phyloP scores from a whole-genome alignment of 2,797 vertebrate genomes.

The Mormyrus hasselquistii region DNA sequence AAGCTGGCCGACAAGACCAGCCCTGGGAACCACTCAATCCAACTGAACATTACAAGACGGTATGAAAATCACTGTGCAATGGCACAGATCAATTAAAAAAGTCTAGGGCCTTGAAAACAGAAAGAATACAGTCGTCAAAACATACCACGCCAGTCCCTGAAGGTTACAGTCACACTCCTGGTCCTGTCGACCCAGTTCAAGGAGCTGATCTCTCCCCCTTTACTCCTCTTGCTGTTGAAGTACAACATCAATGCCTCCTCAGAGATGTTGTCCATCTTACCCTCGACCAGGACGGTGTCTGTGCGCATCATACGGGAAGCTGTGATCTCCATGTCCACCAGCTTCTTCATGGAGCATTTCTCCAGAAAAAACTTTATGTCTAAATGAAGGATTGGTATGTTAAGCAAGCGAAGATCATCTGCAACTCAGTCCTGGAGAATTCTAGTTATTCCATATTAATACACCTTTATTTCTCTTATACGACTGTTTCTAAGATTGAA shows the following conservation, averaged over 20 bases:
- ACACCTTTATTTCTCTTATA: not conserved
- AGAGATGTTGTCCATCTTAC: constrained; percentile 31
- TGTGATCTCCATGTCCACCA: constrained; percentile 37
- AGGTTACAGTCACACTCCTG: constrained; percentile 34
- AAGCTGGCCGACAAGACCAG: not conserved
- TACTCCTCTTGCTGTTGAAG: constrained; percentile 42
- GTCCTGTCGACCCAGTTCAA: constrained; percentile 26
- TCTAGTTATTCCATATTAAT: not conserved
- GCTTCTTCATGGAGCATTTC: constrained; percentile 37
- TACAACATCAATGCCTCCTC: constrained; percentile 36
- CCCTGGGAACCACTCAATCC: not conserved
- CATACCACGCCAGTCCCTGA: constrained; percentile 39
- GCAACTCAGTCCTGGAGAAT: not conserved
- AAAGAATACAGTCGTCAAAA: constrained; percentile 4
- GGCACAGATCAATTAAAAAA: not conserved
- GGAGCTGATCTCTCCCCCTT: constrained; percentile 37
- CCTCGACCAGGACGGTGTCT: constrained; percentile 41
- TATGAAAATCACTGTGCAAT: not conserved
- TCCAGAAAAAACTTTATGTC: constrained; percentile 38
- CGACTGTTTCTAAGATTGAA: not conserved
- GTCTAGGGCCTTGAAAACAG: not conserved
- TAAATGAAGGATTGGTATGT: constrained; percentile 17
- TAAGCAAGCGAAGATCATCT: not conserved
- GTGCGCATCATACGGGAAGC: constrained; percentile 34
- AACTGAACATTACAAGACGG: not conserved